Evolutionary conservation across 2,113 vertebrate genomes (phyloP), one percentile per base, ranked within the genome.

Genomic region (Anthoscopus minutus): DNA sequence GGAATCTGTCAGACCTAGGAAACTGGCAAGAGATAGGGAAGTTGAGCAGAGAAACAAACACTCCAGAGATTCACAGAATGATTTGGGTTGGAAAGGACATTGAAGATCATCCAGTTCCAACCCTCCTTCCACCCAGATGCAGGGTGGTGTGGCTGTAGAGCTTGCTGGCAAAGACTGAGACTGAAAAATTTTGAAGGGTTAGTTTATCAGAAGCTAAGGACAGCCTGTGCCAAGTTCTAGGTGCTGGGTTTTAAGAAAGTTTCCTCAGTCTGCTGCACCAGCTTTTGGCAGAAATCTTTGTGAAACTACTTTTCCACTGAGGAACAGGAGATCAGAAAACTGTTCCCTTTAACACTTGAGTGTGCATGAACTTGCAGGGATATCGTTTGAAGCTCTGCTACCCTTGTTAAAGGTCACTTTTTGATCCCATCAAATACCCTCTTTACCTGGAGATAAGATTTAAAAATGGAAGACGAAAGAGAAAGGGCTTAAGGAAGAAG

Each of bases 391-490:
- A 74, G 91, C 87, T 91, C 89, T 62, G 81, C 89, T 93, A 86
- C 58, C 92, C 89, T 95, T 86, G 94, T 45, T 67, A 94, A 96
- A 96, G 95, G 86, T 83, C 78, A 74, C 62, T 77, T 81, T 96
- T 92, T 97, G 93, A 96, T 96, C 91, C 92, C 14, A 8, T 76
- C 86, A 86, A 82, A 77, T 69, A 64, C 88, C 77, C 93, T 81
- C 86, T 96, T 94, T 94, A 86, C 92, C 40, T 50, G 57, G 60
- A 95, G 95, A 96, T 96, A 96, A 96, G 93, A 93, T 93, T 95
- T 85, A 66, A 81, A 94, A 94, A 94, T 81, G 83, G 93, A 96
- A 97, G 96, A 79, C n/a, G 38, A 95, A 91, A 94, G 94, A 95
- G 82, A 96, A 95, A 70, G 69, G 76, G 91, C 83, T 94, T 92